Evolutionary conservation across 2,888 invertebrate genomes (phyloP).

Genomic region (Eupithecia inturbata): DNA sequence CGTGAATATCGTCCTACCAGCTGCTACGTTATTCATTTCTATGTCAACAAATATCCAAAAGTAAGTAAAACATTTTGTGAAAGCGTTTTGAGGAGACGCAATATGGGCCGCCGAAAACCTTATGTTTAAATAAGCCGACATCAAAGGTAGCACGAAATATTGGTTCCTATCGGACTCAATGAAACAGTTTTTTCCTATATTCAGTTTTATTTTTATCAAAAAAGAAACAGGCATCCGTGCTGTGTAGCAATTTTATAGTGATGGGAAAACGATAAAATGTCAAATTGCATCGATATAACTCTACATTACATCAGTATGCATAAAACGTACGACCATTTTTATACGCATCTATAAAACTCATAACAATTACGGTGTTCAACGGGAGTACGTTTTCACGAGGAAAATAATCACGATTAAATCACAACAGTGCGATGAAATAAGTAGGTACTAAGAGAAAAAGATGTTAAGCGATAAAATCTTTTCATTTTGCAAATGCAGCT

Average conservation of each 20-base stretch:
- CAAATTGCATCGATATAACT: conserved; percentile 47
- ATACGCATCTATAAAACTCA: conserved; percentile 45
- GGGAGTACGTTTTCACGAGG: conserved; percentile 38
- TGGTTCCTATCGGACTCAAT: conserved; percentile 61
- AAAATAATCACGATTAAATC: conserved; percentile 43
- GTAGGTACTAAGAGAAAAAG: conserved; percentile 42
- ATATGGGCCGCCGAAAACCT: conserved; percentile 65
- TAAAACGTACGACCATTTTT: conserved; percentile 45
- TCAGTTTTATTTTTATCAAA: conserved; percentile 47
- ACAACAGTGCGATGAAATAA: conserved; percentile 44
- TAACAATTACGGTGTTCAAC: conserved; percentile 46
- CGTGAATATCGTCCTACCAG: too few species aligned
- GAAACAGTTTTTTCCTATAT: conserved; percentile 57
- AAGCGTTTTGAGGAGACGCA: conserved; percentile 65
- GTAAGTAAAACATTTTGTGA: conserved; percentile 48
- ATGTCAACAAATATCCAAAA: conserved; percentile 41
- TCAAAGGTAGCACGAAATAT: conserved; percentile 70
- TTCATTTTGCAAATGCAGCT: conserved; percentile 49
- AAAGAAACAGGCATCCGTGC: conserved; percentile 42
- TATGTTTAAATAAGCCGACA: conserved; percentile 76
- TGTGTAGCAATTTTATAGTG: conserved; percentile 46
- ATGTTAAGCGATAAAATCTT: conserved; percentile 47
- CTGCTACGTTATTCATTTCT: conserved; percentile 39
- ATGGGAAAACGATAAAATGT: conserved; percentile 45
- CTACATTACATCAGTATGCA: conserved; percentile 45